These are phyloP conservation scores for Synanthedon tipuliformis DNA, from an alignment of 2,888 invertebrate genomes.

Conservation along the genomic window DNA sequence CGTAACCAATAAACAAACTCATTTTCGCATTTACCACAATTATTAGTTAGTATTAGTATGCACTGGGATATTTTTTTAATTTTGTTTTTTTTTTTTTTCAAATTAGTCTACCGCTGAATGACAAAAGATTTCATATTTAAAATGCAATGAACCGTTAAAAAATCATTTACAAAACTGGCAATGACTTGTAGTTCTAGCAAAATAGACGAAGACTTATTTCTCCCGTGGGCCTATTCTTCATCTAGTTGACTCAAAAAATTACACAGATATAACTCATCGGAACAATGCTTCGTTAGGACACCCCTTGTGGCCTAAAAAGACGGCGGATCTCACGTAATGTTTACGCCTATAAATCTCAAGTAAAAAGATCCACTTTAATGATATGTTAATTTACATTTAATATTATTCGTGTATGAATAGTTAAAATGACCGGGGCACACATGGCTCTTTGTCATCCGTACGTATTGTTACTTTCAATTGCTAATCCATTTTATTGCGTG, in stretches of 20 bases:
- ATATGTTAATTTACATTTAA: constrained; percentile 68
- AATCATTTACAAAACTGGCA: too few species aligned
- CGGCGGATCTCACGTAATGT: constrained; percentile 42
- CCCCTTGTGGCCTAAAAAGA: constrained; percentile 21
- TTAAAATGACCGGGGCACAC: constrained; percentile 31
- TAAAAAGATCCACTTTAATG: constrained; percentile 41
- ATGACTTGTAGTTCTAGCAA: background rate
- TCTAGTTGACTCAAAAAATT: constrained; percentile 33
- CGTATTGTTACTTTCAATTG: constrained; percentile 39
- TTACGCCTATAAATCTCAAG: constrained; percentile 61
- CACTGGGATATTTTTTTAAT: too few species aligned
- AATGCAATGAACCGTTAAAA: too few species aligned
- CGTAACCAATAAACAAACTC: too few species aligned
- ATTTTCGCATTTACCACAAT: too few species aligned
- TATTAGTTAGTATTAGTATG: too few species aligned
- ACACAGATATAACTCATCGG: constrained; percentile 31
- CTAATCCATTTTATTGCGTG: constrained; percentile 66
- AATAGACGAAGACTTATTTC: constrained; percentile 28
- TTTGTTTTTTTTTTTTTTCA: too few species aligned
- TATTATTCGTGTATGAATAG: constrained; percentile 46
- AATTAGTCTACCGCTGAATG: too few species aligned
- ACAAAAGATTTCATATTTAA: too few species aligned
- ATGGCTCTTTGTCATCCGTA: constrained; percentile 19
- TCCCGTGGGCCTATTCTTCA: constrained; percentile 30
- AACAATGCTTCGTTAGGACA: constrained; percentile 60